Conservation (phyloP, 2,888 invertebrate species). For the Apotomis capreana region DNA sequence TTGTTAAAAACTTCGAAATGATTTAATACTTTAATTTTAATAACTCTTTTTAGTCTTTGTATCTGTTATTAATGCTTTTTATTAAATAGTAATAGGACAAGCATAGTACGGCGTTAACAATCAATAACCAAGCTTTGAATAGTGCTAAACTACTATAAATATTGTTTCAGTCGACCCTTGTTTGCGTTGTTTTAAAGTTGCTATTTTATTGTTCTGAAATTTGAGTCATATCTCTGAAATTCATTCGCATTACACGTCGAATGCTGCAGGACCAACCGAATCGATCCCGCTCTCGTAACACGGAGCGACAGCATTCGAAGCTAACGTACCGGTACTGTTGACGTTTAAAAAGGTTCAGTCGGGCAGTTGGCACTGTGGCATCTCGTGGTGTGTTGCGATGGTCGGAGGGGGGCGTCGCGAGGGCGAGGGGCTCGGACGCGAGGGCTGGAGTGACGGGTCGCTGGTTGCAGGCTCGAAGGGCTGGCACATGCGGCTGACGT, state of each 20-base stretch:
- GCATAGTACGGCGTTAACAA: conserved; percentile 76
- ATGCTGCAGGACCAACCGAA: conserved; percentile 59
- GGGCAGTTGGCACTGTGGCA: conserved; percentile 42
- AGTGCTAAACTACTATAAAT: conserved; percentile 66
- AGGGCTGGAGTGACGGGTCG: conserved; percentile 65
- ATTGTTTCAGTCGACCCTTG: conserved; percentile 56
- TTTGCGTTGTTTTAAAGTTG: conserved; percentile 49
- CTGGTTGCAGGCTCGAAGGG: conserved; percentile 95
- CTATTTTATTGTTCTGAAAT: conserved; percentile 36
- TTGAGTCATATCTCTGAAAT: conserved; percentile 43
- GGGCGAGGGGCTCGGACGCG: conserved; percentile 50
- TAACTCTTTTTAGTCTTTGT: conserved; percentile 61
- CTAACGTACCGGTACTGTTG: conserved; percentile 11
- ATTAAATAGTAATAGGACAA: conserved; percentile 75
- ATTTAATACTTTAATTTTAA: conserved; percentile 49
- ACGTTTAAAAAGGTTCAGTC: not conserved
- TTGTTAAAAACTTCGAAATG: conserved; percentile 58
- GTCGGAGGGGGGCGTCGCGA: conserved; percentile 37
- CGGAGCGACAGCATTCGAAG: conserved; percentile 10
- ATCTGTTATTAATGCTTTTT: conserved; percentile 75
- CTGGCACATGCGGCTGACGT: conserved; percentile 97
- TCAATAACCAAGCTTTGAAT: conserved; percentile 69
- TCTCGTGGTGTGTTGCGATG: conserved; percentile 46
- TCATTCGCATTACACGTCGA: conserved; percentile 52
- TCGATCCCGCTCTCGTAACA: conserved; percentile 19